Evolutionary conservation across 2,888 invertebrate species (phyloP).

Genomic region (Eugnorisma glareosa): DNA sequence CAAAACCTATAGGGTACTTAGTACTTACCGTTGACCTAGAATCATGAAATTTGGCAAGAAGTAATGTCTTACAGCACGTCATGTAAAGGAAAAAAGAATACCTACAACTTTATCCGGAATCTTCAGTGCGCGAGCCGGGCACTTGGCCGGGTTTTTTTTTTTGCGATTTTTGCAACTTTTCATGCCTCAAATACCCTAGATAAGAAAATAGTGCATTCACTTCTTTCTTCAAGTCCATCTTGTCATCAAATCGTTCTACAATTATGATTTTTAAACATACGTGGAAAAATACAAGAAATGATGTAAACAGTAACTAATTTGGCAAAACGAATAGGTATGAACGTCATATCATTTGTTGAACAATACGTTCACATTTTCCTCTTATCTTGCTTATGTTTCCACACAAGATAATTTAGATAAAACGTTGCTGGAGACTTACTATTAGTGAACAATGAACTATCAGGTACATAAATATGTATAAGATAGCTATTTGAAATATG

Average conservation of each 20-base stretch:
- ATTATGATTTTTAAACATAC: background rate
- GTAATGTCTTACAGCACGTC: too few species aligned
- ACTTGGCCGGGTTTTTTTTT: background rate
- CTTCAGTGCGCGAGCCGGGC: background rate
- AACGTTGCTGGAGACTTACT: slow-evolving; percentile 41
- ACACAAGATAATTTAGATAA: slow-evolving; percentile 41
- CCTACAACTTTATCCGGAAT: too few species aligned
- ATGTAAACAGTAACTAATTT: background rate
- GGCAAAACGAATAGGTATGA: background rate
- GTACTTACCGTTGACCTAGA: too few species aligned
- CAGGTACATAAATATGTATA: background rate
- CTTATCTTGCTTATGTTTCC: slow-evolving; percentile 31
- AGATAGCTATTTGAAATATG: background rate
- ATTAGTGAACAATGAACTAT: slow-evolving; percentile 1
- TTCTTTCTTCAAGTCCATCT: background rate
- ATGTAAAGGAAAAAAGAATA: too few species aligned
- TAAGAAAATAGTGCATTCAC: background rate
- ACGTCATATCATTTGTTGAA: slow-evolving; percentile 7
- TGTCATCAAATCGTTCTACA: background rate
- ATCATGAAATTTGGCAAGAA: too few species aligned
- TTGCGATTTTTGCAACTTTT: background rate
- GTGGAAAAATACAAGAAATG: background rate
- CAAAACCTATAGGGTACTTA: too few species aligned
- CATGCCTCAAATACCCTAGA: background rate
- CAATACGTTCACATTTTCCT: background rate